Evolutionary conservation across 2,797 vertebrate genomes (phyloP), one percentile per base, ranked within the genome.

Genomic region (Melanotaenia nigrans): DNA sequence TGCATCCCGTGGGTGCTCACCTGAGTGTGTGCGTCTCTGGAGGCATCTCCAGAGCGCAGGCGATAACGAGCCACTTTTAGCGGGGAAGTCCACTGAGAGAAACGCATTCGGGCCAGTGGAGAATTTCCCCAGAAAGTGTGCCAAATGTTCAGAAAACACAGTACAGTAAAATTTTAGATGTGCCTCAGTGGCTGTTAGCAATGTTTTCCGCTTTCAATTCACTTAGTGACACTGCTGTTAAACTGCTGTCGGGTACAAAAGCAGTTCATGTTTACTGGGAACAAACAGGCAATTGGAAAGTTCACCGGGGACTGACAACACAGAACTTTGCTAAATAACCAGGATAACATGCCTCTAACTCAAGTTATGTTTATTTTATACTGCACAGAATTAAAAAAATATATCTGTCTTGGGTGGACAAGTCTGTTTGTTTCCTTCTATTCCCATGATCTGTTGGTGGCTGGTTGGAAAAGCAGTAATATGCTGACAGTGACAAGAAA

Each of bases 61-160:
- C 73, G 61, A 64, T 67, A 79, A 81, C 71, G 73, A 83, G 75
- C 30, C 70, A 66, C 58, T 79, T 83, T 70, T 22, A 79, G 67
- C 47, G 53, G 65, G 28, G n/a, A 33, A 12, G 65, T 78, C 76
- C 72, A 12, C 74, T 1, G 61, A 83, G 75, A 75, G 28, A 58
- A 38, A n/a, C 53, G 28, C 16, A 30, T 49, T 57, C 54, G 40
- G 62, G 28, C 47, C 49, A 28, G 20, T 18, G 35, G 40, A 56
- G 42, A 49, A 40, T 36, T 3, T 35, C 12, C 65, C 61, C 47
- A 2, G 0, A 61, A 81, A 71, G 53, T 55, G 47, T 42, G 32
- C 36, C 22, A 5, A 42, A 62, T 7, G 18, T 2, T 20, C n/a
- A 22, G 9, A 35, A 49, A 32, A 62, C 28, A 32, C 0, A 0